phyloP scores from a whole-genome alignment of 2,888 invertebrate species.

The Lumbricus terrestris region DNA sequence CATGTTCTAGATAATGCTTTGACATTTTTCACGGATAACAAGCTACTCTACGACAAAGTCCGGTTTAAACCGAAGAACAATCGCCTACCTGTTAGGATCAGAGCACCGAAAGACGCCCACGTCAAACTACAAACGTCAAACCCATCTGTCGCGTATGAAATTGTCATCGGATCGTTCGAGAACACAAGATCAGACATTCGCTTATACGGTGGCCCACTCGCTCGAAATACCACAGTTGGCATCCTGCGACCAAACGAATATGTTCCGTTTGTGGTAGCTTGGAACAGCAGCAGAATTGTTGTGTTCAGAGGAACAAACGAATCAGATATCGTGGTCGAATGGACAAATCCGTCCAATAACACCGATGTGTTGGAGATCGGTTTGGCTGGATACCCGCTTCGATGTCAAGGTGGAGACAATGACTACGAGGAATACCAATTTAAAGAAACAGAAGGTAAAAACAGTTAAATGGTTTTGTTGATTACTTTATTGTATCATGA shows the following conservation, averaged over 20 bases:
- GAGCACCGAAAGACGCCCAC: neutral
- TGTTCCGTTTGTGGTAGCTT: neutral
- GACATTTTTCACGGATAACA: neutral
- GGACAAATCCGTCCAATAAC: neutral
- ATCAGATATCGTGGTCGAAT: neutral
- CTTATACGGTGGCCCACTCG: neutral
- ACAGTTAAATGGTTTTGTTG: neutral
- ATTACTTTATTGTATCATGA: too few species aligned
- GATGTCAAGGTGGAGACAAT: neutral
- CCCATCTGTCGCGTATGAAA: neutral
- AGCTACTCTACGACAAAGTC: neutral
- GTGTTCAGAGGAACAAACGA: neutral
- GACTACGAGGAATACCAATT: neutral
- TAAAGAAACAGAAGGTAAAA: too few species aligned
- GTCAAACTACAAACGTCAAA: neutral
- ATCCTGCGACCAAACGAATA: neutral
- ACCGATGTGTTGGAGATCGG: neutral
- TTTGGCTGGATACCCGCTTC: neutral
- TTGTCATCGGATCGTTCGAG: neutral
- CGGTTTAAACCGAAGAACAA: neutral
- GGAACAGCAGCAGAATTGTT: neutral
- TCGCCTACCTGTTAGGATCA: neutral
- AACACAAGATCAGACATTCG: neutral
- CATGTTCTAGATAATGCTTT: neutral
- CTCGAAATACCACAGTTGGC: neutral